phyloP scores from a whole-genome alignment of 2,888 invertebrate genomes.

The Drosophila tripunctata region DNA sequence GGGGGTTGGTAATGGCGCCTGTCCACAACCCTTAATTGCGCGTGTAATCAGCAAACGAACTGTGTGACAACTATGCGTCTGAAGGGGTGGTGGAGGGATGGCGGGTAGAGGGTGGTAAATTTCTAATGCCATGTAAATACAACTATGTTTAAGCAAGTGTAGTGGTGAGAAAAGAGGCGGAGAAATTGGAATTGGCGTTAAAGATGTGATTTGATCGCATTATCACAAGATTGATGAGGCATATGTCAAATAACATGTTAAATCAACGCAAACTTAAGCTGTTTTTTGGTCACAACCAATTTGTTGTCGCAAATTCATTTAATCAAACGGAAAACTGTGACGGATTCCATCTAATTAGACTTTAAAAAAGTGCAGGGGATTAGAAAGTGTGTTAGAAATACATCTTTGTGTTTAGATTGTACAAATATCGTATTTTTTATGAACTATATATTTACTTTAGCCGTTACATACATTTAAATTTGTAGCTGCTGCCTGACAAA shows the following conservation, averaged over 20 bases:
- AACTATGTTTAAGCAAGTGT: conserved; percentile 36
- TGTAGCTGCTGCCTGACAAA: not conserved
- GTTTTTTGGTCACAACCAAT: conserved; percentile 21
- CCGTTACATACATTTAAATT: conserved; percentile 7
- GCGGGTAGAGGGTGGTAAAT: conserved; percentile 36
- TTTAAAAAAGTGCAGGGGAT: too few species aligned
- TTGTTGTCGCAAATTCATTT: conserved; percentile 25
- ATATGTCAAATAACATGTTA: conserved; percentile 60
- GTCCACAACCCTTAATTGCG: conserved; percentile 73
- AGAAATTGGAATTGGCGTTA: conserved; percentile 27
- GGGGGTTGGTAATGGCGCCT: conserved; percentile 22
- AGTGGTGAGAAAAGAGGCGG: too few species aligned
- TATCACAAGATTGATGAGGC: conserved; percentile 62
- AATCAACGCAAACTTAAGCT: conserved; percentile 25
- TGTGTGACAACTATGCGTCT: conserved; percentile 22
- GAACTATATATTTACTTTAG: too few species aligned
- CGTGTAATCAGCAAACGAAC: conserved; percentile 62
- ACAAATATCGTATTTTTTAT: too few species aligned
- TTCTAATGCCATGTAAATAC: conserved; percentile 63
- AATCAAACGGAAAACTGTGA: not conserved
- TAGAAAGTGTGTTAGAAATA: too few species aligned
- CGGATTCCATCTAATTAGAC: not conserved
- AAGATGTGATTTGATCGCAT: conserved; percentile 62
- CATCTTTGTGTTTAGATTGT: too few species aligned
- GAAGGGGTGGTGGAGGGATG: not conserved